Conservation (phyloP, 2,888 invertebrate species). For the Pollenia labialis region DNA sequence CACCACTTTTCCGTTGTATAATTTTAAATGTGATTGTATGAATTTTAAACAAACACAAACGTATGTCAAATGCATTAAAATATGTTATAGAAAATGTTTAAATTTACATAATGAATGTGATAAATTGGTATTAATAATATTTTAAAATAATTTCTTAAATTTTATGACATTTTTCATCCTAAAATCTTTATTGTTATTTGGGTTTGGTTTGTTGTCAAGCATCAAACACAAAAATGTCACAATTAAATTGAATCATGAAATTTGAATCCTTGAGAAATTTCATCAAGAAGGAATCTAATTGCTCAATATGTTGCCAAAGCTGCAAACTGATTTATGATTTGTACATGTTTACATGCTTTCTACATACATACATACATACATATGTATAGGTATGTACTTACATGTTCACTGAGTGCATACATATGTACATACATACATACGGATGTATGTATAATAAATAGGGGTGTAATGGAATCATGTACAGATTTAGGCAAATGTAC, state of each 20-base stretch:
- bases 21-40: no score
- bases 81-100: no score
- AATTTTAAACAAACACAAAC: no score
- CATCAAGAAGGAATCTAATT: conserved; percentile 43
- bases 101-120: no score
- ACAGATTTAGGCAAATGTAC: no score
- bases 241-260: conserved; percentile 28
- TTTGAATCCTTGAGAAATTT: conserved; percentile 18
- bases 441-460: no score
- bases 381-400: background rate
- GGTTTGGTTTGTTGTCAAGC: background rate
- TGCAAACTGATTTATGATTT: conserved; percentile 47
- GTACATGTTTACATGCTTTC: conserved; percentile 3
- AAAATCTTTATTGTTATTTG: background rate
- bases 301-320: conserved; percentile 40
- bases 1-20: no score
- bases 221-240: conserved; percentile 13
- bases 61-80: no score
- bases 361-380: conserved; percentile 16
- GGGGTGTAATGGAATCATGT: no score
- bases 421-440: background rate
- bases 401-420: no score
- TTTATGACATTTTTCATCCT: background rate
- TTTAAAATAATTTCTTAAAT: no score
- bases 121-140: no score